phyloP scores from a whole-genome alignment of 1,140 invertebrate species.

The Cydia strobilella region DNA sequence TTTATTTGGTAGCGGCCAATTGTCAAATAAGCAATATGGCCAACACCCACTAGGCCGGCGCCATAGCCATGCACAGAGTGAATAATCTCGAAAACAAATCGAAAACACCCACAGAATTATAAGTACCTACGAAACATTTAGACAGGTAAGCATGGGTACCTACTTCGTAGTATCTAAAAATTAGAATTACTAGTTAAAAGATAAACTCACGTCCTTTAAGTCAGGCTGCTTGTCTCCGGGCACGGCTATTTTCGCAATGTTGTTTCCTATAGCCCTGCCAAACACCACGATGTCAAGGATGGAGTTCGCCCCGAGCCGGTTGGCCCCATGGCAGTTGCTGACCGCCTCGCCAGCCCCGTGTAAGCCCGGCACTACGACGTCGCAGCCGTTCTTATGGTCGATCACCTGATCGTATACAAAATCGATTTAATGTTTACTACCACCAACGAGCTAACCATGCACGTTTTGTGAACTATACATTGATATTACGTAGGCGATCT shows the following conservation, averaged over 20 bases:
- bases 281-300: constrained; percentile 98
- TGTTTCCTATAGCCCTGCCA: constrained; percentile 94
- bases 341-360: constrained; percentile 87
- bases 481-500: no score
- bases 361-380: constrained; percentile 85
- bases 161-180: no score
- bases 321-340: constrained; percentile 96
- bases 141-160: no score
- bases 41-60: no score
- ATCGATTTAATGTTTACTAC: background rate
- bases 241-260: constrained; percentile 89
- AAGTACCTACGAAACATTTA: no score
- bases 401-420: constrained; percentile 47
- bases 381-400: constrained; percentile 68
- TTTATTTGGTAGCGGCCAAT: no score
- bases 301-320: constrained; percentile 98
- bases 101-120: no score
- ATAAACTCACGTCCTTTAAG: constrained; percentile 83
- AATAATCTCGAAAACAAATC: no score
- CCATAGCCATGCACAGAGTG: no score
- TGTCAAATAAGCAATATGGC: no score
- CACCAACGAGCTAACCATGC: constrained; percentile 4
- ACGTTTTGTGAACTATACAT: background rate
- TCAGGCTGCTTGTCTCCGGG: constrained; percentile 90
- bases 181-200: no score